Conservation (phyloP, 2,797 vertebrate genomes). For the Merluccius polli region DNA sequence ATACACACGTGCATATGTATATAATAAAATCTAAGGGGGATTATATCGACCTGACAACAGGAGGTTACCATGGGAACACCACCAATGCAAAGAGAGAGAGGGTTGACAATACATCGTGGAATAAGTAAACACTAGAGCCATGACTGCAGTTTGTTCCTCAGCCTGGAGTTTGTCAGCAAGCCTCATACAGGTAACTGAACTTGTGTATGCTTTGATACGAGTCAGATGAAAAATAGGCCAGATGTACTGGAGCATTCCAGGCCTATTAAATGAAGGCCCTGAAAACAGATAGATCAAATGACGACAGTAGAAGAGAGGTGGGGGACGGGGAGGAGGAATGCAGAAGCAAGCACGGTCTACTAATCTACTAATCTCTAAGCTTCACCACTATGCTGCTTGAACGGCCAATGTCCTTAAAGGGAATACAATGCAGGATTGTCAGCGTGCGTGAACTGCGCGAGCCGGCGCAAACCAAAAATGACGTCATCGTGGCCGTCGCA, state of each 20-base stretch:
- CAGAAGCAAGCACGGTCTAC: slow-evolving; percentile 31
- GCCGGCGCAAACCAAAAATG: not conserved
- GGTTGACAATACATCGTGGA: slow-evolving; percentile 61
- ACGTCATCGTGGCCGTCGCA: not conserved
- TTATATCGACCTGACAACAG: slow-evolving; percentile 39
- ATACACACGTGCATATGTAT: not conserved
- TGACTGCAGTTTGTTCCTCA: slow-evolving; percentile 41
- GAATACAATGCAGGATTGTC: slow-evolving; percentile 34
- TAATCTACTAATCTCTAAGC: no score
- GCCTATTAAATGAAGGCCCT: slow-evolving; percentile 37
- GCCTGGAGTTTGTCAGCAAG: slow-evolving; percentile 26
- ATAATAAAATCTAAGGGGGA: slow-evolving; percentile 17
- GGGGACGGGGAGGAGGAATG: slow-evolving; percentile 15
- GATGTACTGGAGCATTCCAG: slow-evolving; percentile 26
- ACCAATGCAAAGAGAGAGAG: slow-evolving; percentile 37
- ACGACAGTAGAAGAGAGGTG: slow-evolving; percentile 11
- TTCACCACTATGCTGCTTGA: slow-evolving; percentile 34
- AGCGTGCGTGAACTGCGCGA: not conserved
- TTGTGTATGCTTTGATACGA: slow-evolving; percentile 40
- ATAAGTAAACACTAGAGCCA: slow-evolving; percentile 56
- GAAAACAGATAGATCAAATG: slow-evolving; percentile 52
- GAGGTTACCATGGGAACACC: slow-evolving; percentile 33
- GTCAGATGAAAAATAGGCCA: slow-evolving; percentile 39
- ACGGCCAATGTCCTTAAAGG: slow-evolving; percentile 54
- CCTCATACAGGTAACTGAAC: slow-evolving; percentile 46